These are phyloP conservation scores for Notodonta dromedarius DNA, from an alignment of 2,888 invertebrate species.

Conservation along the genomic window DNA sequence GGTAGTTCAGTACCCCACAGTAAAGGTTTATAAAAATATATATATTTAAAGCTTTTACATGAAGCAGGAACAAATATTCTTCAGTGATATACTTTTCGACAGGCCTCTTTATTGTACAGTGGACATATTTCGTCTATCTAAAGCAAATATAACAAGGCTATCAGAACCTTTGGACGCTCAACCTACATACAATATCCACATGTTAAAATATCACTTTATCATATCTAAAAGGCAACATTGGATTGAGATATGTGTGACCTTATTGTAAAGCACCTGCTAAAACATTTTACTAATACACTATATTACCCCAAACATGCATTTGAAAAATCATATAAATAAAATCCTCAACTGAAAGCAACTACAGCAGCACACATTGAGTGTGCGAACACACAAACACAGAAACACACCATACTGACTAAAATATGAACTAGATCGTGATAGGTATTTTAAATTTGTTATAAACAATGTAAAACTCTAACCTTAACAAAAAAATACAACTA, in stretches of 20 bases:
- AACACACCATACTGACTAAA: slow-evolving; percentile 82
- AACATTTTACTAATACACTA: slow-evolving; percentile 71
- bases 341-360: slow-evolving; percentile 71
- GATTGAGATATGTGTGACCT: slow-evolving; percentile 79
- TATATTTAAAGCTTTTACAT: slow-evolving; percentile 67
- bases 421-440: slow-evolving; percentile 80
- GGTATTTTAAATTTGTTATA: slow-evolving; percentile 70
- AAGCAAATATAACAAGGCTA: slow-evolving; percentile 71
- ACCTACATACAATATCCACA: slow-evolving; percentile 64
- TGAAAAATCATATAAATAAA: slow-evolving; percentile 66
- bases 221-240: slow-evolving; percentile 83
- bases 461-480: slow-evolving; percentile 59
- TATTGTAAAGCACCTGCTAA: slow-evolving; percentile 80
- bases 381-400: slow-evolving; percentile 72
- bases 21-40: slow-evolving; percentile 74
- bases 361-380: slow-evolving; percentile 76
- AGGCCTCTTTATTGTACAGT: slow-evolving; percentile 61
- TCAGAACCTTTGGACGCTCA: slow-evolving; percentile 73
- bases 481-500: slow-evolving; percentile 73
- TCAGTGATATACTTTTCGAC: slow-evolving; percentile 59
- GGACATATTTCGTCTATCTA: slow-evolving; percentile 61
- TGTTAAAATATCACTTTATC: slow-evolving; percentile 75
- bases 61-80: slow-evolving; percentile 65
- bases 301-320: slow-evolving; percentile 73
- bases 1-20: slow-evolving; percentile 57